Evolutionary conservation across 2,797 vertebrate species (phyloP), one percentile per base, ranked within the genome.

Genomic region (Todus mexicanus): DNA sequence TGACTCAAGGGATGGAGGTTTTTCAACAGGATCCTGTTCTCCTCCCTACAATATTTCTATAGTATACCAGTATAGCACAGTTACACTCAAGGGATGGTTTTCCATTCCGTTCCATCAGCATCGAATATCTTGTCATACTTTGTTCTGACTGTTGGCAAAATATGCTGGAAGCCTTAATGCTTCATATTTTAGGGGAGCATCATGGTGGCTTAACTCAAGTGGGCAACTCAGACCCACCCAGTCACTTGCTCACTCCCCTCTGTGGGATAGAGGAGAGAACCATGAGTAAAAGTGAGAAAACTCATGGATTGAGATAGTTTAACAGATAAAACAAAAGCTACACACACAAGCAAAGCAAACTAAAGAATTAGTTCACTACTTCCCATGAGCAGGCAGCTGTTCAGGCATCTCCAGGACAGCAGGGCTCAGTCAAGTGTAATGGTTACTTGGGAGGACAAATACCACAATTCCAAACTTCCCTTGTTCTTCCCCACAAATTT

Each of bases 351-450:
- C n/a, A n/a, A n/a, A n/a, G n/a, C n/a, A n/a, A n/a, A n/a, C n/a
- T n/a, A n/a, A n/a, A n/a, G n/a, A n/a, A n/a, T n/a, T n/a, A n/a
- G n/a, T n/a, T n/a, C n/a, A n/a, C n/a, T n/a, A n/a, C n/a, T n/a
- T n/a, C n/a, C n/a, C n/a, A n/a, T n/a, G n/a, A n/a, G n/a, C n/a
- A 40, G 38, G 19, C 22, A 60, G 38, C 19, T 20, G 42, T 51
- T 72, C 59, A 43, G 12, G 60, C 37, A 29, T 29, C 38, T 17
- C 16, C 33, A 66, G 84, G 53, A 66, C 11, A 80, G 26, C 37
- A 22, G 12, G 21, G 47, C 20, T 65, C 20, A 19, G 13, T 31
- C 48, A 45, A 1, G 0, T 1, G 0, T 11, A 38, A n/a, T 1
- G 0, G 37, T n/a, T 12, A n/a, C 57, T 48, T 71, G 59, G 51